Base-by-base conservation (phyloP, 1,140 invertebrate species). In the Harlomillsia oculata region DNA sequence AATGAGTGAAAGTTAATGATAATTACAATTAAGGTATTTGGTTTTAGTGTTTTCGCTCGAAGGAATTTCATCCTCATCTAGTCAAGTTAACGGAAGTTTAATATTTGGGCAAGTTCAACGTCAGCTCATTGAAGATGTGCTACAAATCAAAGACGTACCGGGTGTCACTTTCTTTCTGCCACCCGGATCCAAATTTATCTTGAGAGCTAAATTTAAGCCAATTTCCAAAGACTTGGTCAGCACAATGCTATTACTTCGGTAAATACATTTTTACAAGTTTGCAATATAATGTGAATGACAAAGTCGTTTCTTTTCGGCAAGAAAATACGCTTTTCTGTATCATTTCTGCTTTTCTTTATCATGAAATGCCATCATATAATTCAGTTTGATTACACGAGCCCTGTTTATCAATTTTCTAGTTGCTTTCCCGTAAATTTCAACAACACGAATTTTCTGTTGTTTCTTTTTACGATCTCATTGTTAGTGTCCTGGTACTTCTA, bases 141-240 rank as follows among this genome's bases (percentile, higher is more conserved):
- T 63, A 5, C 34, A 41, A 18, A 48, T 56, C 46, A 53, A 53
- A 30, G 53, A 62, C 9, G 58, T 64, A 39, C 62, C 63, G 16
- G 68, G 68, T 18, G 54, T 67, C 16, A 54, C 59, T 2, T 67
- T 68, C 43, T 44, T 67, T 13, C 48, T 72, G 21, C 67, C 65
- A 18, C 69, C 71, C 6, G 64, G 62, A 50, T 61, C 59, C 26
- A 68, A 71, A 56, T 59, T 63, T 28, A 64, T 64, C 25, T 40
- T 65, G 14, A 43, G 53, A 43, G 41, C 49, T 34, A 56, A 53
- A 23, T 65, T 65, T 44, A 41, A 40, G 45, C 64, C 64, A 3
- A 26, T 54, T 18, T 58, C 60, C 16, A 65, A 62, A 48, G 57
- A 65, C 9, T 34, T 60, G 23, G 55, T 60, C 4, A 57, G 40